phyloP scores from a whole-genome alignment of 1,140 invertebrate genomes.

The Octopus sinensis region DNA sequence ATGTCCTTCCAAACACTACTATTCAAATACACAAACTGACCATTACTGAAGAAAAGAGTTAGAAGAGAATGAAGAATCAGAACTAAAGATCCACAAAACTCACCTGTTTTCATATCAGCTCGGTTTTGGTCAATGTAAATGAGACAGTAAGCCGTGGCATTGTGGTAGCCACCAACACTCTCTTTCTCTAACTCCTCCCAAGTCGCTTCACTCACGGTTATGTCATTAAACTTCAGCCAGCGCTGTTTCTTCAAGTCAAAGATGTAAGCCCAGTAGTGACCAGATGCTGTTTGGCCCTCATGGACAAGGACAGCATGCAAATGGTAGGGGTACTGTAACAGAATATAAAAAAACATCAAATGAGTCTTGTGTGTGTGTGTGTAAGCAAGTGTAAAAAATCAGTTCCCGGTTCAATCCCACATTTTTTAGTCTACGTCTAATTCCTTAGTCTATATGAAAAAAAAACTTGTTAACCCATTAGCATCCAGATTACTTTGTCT shows the following conservation, averaged over 20 bases:
- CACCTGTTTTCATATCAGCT: conserved; percentile 23
- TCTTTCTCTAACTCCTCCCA: conserved; percentile 60
- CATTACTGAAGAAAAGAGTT: too few species aligned
- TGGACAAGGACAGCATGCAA: conserved; percentile 62
- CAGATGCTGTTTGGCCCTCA: conserved; percentile 62
- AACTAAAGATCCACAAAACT: not conserved
- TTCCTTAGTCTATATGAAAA: too few species aligned
- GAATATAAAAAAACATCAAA: not conserved
- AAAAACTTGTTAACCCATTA: too few species aligned
- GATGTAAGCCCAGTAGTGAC: conserved; percentile 63
- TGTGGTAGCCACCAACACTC: conserved; percentile 60
- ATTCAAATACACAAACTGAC: too few species aligned
- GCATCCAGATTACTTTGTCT: too few species aligned
- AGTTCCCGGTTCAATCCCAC: too few species aligned
- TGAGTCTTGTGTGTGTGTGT: too few species aligned
- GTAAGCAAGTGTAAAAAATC: too few species aligned
- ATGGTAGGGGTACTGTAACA: conserved; percentile 53
- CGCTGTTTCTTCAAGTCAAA: conserved; percentile 41
- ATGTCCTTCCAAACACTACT: too few species aligned
- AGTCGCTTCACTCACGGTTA: conserved; percentile 58
- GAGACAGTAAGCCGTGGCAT: conserved; percentile 61
- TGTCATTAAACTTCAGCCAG: conserved; percentile 62
- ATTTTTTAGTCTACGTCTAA: too few species aligned
- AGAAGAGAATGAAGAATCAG: not conserved
- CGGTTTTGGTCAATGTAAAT: conserved; percentile 58